Base-by-base conservation (phyloP, 2,113 vertebrate species). In the Hucho hucho region DNA sequence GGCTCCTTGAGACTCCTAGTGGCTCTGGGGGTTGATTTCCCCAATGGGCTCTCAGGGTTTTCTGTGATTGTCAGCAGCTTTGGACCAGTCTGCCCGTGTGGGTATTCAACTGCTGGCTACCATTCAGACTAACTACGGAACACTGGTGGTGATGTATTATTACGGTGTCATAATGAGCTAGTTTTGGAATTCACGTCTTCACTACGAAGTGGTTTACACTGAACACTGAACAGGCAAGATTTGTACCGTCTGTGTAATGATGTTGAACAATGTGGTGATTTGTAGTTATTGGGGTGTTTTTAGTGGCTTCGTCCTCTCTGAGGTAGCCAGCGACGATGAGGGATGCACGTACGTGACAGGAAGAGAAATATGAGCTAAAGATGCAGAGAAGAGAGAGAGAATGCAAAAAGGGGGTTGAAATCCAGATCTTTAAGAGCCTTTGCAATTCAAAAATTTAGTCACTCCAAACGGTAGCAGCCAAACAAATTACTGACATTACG, bases 401-500 rank as follows among this genome's bases (percentile, higher is more conserved):
- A 43, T 3, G 37, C 37, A 43, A 11, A 43, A 73, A 16, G 16
- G 1, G 49, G 49, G 49, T 18, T 18, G 4, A 18, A 53, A 53
- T 18, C 16, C 49, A 16, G 12, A 18, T 53, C 3, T 53, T 53
- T 53, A 53, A 16, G 3, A 16, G 58, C 14, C 72, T 66, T 66
- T 59, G 61, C 69, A 4, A 74, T 71, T 76, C 47, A 75, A n/a
- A 64, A 37, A 47, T 73, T 75, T 74, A 81, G 59, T 87, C 64
- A 80, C 70, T 84, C 64, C 73, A 68, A 83, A 81, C 79, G 26
- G 82, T 80, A 83, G 80, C 78, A 74, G 84, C 84, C 86, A 86
- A 81, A 75, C 77, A 81, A 75, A 84, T 86, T 83, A 86, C 75
- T 88, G 81, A 88, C 82, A 75, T 73, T 80, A 43, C 9, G 37